Conservation (phyloP, 2,888 invertebrate species). For the Diloba caeruleocephala region DNA sequence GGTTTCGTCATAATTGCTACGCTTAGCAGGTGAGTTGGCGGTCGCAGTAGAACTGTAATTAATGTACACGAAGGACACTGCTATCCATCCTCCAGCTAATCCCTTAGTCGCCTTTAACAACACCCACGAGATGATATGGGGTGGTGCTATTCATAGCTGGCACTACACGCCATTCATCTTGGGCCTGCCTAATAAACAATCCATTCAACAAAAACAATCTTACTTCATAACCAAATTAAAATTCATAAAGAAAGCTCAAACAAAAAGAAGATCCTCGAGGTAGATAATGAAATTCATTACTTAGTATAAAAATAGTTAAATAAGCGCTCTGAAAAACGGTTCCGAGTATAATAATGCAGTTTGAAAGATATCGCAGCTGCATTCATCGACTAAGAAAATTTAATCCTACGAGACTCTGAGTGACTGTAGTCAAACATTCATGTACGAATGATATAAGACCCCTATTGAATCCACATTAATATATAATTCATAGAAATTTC, state of each 20-base stretch:
- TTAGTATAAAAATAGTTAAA: constrained; percentile 34
- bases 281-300: constrained; percentile 40
- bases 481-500: too few relatives aligned
- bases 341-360: constrained; percentile 48
- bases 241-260: constrained; percentile 19
- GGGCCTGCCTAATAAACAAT: too few relatives aligned
- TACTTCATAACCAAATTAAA: constrained; percentile 15
- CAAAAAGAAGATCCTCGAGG: constrained; percentile 12
- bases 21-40: too few relatives aligned
- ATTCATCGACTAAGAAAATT: constrained; percentile 71
- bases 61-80: too few relatives aligned
- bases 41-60: too few relatives aligned
- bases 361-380: constrained; percentile 61
- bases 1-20: too few relatives aligned
- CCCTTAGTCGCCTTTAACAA: too few relatives aligned
- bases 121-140: too few relatives aligned
- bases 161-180: too few relatives aligned
- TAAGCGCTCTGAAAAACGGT: constrained; percentile 23
- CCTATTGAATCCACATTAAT: background rate
- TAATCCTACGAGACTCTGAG: constrained; percentile 64
- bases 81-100: too few relatives aligned
- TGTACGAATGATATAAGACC: constrained; percentile 21
- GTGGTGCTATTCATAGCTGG: too few relatives aligned
- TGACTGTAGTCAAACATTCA: constrained; percentile 51
- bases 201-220: constrained; percentile 3